Base-by-base conservation (phyloP, 2,888 invertebrate genomes). In the Phasia obesa region DNA sequence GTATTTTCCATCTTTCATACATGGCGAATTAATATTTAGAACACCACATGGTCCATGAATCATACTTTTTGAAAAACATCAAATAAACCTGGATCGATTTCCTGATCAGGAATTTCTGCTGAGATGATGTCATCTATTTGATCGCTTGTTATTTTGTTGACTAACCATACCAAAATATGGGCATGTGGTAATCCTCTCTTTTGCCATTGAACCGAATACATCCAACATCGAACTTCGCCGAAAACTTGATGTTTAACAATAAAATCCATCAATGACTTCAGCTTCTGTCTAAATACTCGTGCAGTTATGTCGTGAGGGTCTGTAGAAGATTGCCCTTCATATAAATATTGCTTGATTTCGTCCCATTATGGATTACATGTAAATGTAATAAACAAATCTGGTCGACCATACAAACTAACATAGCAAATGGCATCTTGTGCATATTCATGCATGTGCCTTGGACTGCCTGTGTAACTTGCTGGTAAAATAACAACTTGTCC, bases 141-240 rank as follows among this genome's bases (percentile, higher is more conserved):
- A 60, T 88, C 76, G n/a, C 88, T 85, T 5, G 59, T 49, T 9
- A 89, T 87, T 85, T 87, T 88, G 0, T 87, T 83, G 13, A 81
- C 55, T 15, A 89, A 85, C 90, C 89, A 90, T 85, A 88, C 38
- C 31, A 90, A 64, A 84, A 88, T 87, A 69, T 88, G 88, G 23
- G 86, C 88, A 74, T 89, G 87, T 7, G 88, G 89, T 53, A 90
- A 80, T n/a, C 88, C 88, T 62, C 88, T 70, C 70, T 90, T 90
- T 78, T 90, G 89, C 87, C 87, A 87, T 70, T 88, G 87, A 3
- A 27, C 27, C 27, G 27, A 27, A 27, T 27, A 27, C 27, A 27
- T 27, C 51, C 90, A 79, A n/a, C 27, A 84, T 64, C 19, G 81
- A 81, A 25, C 77, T 15, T 75, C 57, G 9, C 84, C 85, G 62